Evolutionary conservation across 2,888 invertebrate species (phyloP), one percentile per base, ranked within the genome.

Genomic region (Campopleginae sp.): DNA sequence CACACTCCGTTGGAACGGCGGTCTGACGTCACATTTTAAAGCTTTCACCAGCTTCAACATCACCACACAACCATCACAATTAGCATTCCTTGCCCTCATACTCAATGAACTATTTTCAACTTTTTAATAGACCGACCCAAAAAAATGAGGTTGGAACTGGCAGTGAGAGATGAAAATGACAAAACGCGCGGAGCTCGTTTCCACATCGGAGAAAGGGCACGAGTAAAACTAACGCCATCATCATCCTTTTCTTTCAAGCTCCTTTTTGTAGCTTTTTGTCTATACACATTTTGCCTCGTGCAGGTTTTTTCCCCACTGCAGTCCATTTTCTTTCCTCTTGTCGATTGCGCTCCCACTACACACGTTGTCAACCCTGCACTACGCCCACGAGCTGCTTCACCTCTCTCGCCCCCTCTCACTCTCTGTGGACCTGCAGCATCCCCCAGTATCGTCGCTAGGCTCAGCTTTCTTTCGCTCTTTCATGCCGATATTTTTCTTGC

Each of bases 61-160:
- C 68, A n/a, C 27, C 23, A 17, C 44, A 51, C 38, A 80, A 65
- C 46, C 54, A 46, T 46, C 48, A 75, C 75, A 38, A 66, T 87
- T 77, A 80, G 75, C 84, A 75, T 78, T 74, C 84, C 71, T 72
- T 74, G 63, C 71, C 68, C 84, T 66, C 76, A 79, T 71, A 38
- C n/a, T 65, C 61, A 80, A 42, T 63, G 80, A 80, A 77, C 87
- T 89, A 90, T 90, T 88, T 89, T 84, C 85, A 91, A 92, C 91
- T 90, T 91, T 91, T 91, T 91, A 91, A 92, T 91, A 90, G 90
- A 89, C 85, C 87, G 86, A 87, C 84, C 82, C 61, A 82, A 82
- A 42, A 38, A 83, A 78, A 85, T 63, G 74, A 77, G 82, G 71
- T 70, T 31, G 65, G 65, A 7, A 12, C 48, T 42, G 48, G 54